These are phyloP conservation scores for Apeira syringaria DNA, from an alignment of 2,888 invertebrate species.

Conservation along the genomic window DNA sequence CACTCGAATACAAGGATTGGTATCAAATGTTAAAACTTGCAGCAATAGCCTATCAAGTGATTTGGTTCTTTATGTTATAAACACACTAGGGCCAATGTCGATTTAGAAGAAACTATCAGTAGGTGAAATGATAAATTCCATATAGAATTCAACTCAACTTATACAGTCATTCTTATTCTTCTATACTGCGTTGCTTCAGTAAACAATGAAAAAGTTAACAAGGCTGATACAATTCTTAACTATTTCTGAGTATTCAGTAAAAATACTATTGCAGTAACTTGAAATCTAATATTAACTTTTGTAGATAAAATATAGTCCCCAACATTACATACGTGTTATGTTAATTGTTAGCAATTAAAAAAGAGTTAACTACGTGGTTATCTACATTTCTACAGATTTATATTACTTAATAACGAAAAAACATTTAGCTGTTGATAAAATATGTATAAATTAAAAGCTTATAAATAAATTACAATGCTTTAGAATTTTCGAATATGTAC, in stretches of 20 bases:
- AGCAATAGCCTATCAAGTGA: slow-evolving; percentile 72
- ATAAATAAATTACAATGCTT: slow-evolving; percentile 63
- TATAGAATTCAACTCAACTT: slow-evolving; percentile 13
- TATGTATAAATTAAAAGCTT: slow-evolving; percentile 54
- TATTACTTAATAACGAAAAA: slow-evolving; percentile 45
- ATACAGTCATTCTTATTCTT: too few species aligned
- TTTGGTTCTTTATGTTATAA: slow-evolving; percentile 76
- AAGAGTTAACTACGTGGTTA: slow-evolving; percentile 56
- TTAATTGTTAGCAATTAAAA: slow-evolving; percentile 15
- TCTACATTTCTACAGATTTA: slow-evolving; percentile 78
- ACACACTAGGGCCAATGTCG: slow-evolving; percentile 62
- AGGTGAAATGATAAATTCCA: slow-evolving; percentile 10
- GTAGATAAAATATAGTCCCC: slow-evolving; percentile 2
- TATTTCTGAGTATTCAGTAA: too few species aligned
- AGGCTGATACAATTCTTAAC: too few species aligned
- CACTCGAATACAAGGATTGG: slow-evolving; percentile 82
- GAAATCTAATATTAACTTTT: slow-evolving; percentile 4
- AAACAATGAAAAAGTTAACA: too few species aligned
- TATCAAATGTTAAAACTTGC: slow-evolving; percentile 80
- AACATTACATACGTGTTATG: neutral
- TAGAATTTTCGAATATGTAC: slow-evolving; percentile 49
- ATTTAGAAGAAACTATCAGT: slow-evolving; percentile 34
- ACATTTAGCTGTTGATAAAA: slow-evolving; percentile 47
- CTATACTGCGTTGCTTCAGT: slow-evolving; percentile 4
- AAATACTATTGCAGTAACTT: slow-evolving; percentile 6